Base-by-base conservation (phyloP, 2,113 vertebrate species). In the Tursiops truncatus region DNA sequence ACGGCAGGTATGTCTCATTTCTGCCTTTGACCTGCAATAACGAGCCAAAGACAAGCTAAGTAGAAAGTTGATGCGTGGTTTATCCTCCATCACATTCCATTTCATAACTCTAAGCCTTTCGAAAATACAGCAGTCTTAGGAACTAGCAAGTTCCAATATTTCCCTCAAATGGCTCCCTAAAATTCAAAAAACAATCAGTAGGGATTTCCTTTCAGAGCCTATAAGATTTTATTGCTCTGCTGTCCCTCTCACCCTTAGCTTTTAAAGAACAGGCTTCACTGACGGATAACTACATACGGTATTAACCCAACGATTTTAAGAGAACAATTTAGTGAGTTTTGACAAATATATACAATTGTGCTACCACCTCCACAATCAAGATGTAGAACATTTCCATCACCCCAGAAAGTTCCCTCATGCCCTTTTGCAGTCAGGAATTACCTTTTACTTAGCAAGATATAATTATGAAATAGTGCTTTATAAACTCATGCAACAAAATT, bases 1-100 rank as follows among this genome's bases (percentile, higher is more conserved):
- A 0, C 99, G 98, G 97, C 99, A 99, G 2, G 99, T 99, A 96
- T 99, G 99, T 26, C 99, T 99, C 99, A 99, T 99, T 98, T 99
- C 99, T 0, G 99, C 99, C 98, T 99, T 99, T 33, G 99, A 99
- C 91, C 99, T 99, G 97, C 3, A 28, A 65, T 56, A 63, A 47
- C 1, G 1, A 88, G 53, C 80, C 0, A 0, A 47, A 89, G 88
- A 20, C 3, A 67, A 25, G 60, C 21, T 80, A 8, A 73, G 67
- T 1, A 77, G 58, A 25, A 81, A 36, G 62, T 7, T 11, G n/a
- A 67, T 1, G 31, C 11, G 7, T 23, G 73, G 26, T 17, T 84
- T 41, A 65, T 26, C 44, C 65, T 76, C 74, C 28, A 23, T 11
- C 65, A 36, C 10, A 12, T 74, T 58, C 94, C 33, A 31, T 56